Percentiles rank a stretch among this genome's conserved stretches.
Conservation (phyloP, 2,888 invertebrate genomes). For the Acleris holmiana region DNA sequence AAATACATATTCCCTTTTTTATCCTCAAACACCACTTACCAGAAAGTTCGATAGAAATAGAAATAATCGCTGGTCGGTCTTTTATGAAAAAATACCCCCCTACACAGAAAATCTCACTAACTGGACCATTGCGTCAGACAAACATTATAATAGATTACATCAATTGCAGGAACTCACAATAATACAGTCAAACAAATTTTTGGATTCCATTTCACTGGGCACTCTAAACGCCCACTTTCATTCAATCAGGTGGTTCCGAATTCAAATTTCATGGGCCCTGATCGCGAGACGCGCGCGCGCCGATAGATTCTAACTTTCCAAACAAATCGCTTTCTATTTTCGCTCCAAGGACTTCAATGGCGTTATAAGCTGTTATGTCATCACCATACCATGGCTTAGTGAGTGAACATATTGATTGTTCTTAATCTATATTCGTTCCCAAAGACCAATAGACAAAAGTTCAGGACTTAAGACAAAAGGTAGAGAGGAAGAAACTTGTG, state of each 20-base stretch:
- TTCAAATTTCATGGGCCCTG: conserved; percentile 37
- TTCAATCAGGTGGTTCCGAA: conserved; percentile 17
- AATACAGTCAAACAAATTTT: neutral
- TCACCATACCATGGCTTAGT: neutral
- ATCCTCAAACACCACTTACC: no score
- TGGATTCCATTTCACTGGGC: conserved; percentile 21
- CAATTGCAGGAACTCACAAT: neutral
- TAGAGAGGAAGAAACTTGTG: no score
- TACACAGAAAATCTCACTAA: no score
- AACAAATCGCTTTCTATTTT: conserved; percentile 37
- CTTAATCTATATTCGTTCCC: neutral
- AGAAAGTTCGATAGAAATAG: no score
- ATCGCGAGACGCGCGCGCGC: conserved; percentile 21
- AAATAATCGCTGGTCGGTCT: no score
- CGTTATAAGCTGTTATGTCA: conserved; percentile 18
- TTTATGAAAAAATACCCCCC: no score
- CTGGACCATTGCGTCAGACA: no score
- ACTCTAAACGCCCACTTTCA: conserved; percentile 26
- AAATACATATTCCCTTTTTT: no score
- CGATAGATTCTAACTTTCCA: conserved; percentile 28
- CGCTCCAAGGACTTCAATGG: conserved; percentile 26
- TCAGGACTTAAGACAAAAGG: no score
- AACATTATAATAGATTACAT: neutral
- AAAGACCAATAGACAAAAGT: neutral
- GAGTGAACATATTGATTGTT: no score